Evolutionary conservation across 2,888 invertebrate species (phyloP), one percentile per base, ranked within the genome.

Genomic region (Euclidia mi): DNA sequence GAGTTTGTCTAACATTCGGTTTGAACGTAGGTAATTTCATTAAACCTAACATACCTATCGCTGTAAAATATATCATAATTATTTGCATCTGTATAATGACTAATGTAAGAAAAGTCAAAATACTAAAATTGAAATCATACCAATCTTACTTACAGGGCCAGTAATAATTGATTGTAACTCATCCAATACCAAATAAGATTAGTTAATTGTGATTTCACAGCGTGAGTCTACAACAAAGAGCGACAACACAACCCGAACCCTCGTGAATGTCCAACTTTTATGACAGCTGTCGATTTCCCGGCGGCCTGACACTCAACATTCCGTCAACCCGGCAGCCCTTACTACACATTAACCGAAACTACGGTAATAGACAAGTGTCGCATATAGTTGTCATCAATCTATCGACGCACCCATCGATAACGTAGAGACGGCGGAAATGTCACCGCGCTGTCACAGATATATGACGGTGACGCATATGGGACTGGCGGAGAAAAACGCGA

Each of bases 251-350:
- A 56, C 28, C 43, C n/a, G 40, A 20, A 45, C 43, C 46, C 43
- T 28, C 55, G 41, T 48, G 42, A 65, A 67, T 65, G 62, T 60
- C 68, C 61, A 71, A 74, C 56, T 66, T 71, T 65, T 50, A 56
- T 61, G 71, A 74, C 69, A 74, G 64, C 78, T 78, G 79, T 79
- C 81, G 71, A 78, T 78, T 73, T 77, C 77, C 79, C 56, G 50
- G 70, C 55, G 69, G 51, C 18, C 12, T 38, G 42, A 2, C 43
- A 9, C 17, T n/a, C 51, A 46, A 43, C 37, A 44, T 56, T 31
- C 59, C 44, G 34, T 56, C 59, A 25, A 7, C 20, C 59, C 44
- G 34, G 53, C 59, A 25, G 20, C 20, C 20, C 7, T 25, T 7
- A 50, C 70, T 56, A 68, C 56, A 31, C 47, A 55, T 55, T 55